These are phyloP conservation scores for Leptonema lineaticorne DNA, from an alignment of 1,140 invertebrate species.

Conservation along the genomic window DNA sequence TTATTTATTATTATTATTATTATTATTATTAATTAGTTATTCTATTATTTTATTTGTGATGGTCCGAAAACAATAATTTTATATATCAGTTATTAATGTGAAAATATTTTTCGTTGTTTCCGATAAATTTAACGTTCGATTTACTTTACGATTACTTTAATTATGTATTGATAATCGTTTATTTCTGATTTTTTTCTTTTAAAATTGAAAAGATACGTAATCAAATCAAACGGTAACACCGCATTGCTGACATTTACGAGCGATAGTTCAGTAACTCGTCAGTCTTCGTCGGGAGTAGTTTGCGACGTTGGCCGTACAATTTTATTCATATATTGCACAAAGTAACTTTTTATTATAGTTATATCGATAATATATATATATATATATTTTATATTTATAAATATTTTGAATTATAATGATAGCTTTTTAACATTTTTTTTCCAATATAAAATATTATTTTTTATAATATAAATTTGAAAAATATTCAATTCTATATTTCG, in stretches of 20 bases:
- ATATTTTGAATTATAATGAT: not conserved
- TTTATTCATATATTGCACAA: too few relatives aligned
- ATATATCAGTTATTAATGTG: not conserved
- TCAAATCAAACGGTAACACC: conserved; percentile 1
- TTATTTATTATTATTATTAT: not conserved
- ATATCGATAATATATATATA: not conserved
- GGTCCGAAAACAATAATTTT: not conserved
- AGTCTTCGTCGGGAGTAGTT: not conserved
- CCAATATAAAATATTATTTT: too few relatives aligned
- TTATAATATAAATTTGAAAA: not conserved
- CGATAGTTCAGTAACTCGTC: not conserved
- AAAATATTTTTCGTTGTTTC: not conserved
- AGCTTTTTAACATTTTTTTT: not conserved
- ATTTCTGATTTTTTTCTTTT: not conserved
- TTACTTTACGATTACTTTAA: too few relatives aligned
- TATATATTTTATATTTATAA: not conserved
- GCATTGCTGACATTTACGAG: not conserved
- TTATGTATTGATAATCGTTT: not conserved
- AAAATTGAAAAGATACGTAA: not conserved
- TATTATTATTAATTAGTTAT: not conserved
- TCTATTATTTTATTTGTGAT: not conserved
- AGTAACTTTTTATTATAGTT: too few relatives aligned
- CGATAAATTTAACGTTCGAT: too few relatives aligned
- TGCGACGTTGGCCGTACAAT: not conserved
- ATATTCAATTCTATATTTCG: not conserved